Percentiles rank a stretch among this genome's conserved stretches.
phyloP scores from a whole-genome alignment of 1,140 invertebrate genomes.

The Protaetia brevitarsis region DNA sequence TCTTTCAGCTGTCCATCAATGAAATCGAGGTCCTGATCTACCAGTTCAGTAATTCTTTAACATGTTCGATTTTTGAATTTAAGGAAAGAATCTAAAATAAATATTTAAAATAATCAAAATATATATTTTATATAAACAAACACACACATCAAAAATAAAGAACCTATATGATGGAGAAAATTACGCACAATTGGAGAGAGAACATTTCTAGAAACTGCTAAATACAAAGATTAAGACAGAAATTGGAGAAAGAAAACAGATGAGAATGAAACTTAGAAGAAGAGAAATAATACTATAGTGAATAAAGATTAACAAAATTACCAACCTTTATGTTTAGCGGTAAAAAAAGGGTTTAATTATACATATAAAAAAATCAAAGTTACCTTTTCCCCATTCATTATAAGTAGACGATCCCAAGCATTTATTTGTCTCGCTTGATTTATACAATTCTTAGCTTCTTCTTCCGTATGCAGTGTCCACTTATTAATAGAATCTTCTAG shows the following conservation, averaged over 20 bases:
- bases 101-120: constrained; percentile 10
- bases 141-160: too few species aligned
- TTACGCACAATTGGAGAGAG: too few species aligned
- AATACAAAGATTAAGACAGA: too few species aligned
- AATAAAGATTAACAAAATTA: too few species aligned
- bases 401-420: constrained; percentile 87
- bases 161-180: too few species aligned
- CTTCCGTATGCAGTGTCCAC: constrained; percentile 90
- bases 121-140: neutral
- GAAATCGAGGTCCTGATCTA: constrained; percentile 94
- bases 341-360: neutral
- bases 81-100: constrained; percentile 71
- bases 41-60: constrained; percentile 85
- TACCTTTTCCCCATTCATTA: constrained; percentile 88
- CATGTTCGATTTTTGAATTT: constrained; percentile 79
- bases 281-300: too few species aligned
- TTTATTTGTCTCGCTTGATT: constrained; percentile 94
- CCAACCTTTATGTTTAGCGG: neutral
- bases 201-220: too few species aligned
- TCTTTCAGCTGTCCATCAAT: constrained; percentile 90
- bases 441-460: constrained; percentile 90
- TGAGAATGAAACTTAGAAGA: too few species aligned
- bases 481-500: constrained; percentile 93
- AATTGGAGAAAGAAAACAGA: too few species aligned
- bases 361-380: constrained; percentile 1